These are phyloP conservation scores for Sympetrum striolatum DNA, from an alignment of 2,888 invertebrate species.

Conservation along the genomic window DNA sequence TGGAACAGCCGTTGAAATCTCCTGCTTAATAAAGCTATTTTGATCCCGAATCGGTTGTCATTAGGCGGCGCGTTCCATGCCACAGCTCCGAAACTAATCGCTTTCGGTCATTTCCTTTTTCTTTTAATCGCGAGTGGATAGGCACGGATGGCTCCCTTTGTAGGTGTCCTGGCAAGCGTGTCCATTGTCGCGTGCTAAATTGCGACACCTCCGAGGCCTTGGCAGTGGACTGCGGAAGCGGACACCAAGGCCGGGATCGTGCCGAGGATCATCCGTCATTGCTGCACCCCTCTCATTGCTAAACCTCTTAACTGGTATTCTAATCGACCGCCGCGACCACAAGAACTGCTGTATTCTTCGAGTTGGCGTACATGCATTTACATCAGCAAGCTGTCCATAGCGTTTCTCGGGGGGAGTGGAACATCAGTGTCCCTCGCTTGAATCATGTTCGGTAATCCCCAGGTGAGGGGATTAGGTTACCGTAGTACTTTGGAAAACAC, in stretches of 20 bases:
- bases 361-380: too few species aligned
- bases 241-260: constrained; percentile 1
- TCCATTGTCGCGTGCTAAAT: constrained; percentile 27
- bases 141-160: constrained; percentile 1
- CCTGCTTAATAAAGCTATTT: too few species aligned
- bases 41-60: background rate
- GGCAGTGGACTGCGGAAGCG: constrained; percentile 34
- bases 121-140: background rate
- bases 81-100: background rate
- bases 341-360: too few species aligned
- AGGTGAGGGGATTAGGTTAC: too few species aligned
- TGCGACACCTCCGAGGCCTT: constrained; percentile 8
- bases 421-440: too few species aligned
- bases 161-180: constrained; percentile 11
- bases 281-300: background rate
- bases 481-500: too few species aligned
- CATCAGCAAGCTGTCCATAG: too few species aligned
- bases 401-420: too few species aligned
- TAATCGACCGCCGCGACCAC: too few species aligned
- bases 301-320: too few species aligned
- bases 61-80: background rate
- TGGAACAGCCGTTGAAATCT: too few species aligned
- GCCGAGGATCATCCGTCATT: background rate
- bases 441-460: too few species aligned
- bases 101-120: background rate